These are phyloP conservation scores for Mormyrops boulengeri DNA, from an alignment of 2,797 vertebrate species.

Conservation along the genomic window DNA sequence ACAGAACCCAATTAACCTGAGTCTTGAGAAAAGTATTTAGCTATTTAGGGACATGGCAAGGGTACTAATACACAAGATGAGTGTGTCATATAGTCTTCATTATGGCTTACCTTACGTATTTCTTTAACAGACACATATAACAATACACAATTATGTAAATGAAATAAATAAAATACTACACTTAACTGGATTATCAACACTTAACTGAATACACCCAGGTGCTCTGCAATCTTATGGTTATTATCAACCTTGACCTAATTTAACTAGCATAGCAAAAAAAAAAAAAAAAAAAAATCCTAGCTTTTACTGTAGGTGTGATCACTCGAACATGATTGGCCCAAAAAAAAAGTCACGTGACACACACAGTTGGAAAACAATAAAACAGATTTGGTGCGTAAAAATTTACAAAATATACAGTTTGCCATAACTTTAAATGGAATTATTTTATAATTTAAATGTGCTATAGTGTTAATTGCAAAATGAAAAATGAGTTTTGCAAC, in stretches of 20 bases:
- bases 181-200: not conserved
- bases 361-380: not conserved
- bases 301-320: not conserved
- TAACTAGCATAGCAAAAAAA: not conserved
- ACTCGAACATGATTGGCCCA: not conserved
- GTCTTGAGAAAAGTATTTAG: not conserved
- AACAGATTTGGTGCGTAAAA: not conserved
- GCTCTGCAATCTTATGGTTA: not conserved
- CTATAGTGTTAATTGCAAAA: not conserved
- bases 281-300: not conserved
- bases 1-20: not conserved
- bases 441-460: not conserved
- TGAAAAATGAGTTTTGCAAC: not conserved
- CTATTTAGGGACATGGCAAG: not conserved
- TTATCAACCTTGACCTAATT: not conserved
- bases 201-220: not conserved
- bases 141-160: not conserved
- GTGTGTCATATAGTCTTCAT: not conserved
- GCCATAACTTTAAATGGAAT: not conserved
- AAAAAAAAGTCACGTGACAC: not conserved
- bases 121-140: not conserved
- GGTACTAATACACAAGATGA: not conserved
- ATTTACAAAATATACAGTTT: not conserved
- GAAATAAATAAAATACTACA: not conserved
- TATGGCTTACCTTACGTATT: not conserved